phyloP scores from a whole-genome alignment of 2,888 invertebrate species.

The Diarsia brunnea region DNA sequence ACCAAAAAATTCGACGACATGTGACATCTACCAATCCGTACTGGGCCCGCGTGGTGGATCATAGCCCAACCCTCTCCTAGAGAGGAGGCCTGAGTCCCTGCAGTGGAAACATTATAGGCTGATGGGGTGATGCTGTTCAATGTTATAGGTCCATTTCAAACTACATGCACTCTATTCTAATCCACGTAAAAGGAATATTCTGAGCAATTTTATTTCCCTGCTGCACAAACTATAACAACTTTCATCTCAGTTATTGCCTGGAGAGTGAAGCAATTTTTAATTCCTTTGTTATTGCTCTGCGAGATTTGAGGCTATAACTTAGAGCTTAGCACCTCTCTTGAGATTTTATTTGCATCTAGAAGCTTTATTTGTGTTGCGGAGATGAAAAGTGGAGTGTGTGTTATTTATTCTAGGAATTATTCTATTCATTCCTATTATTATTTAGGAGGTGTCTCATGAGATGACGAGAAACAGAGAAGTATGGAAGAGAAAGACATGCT shows the following conservation, averaged over 20 bases:
- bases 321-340: slow-evolving; percentile 14
- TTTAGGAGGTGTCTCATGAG: too few species aligned
- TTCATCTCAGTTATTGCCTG: slow-evolving; percentile 38
- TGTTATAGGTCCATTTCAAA: slow-evolving; percentile 5
- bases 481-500: too few species aligned
- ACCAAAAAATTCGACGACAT: too few species aligned
- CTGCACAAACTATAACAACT: slow-evolving; percentile 16
- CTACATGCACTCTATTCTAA: not conserved
- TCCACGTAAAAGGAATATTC: not conserved
- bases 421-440: too few species aligned
- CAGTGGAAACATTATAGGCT: too few species aligned
- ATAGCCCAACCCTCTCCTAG: too few species aligned
- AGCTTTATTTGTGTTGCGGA: slow-evolving; percentile 9
- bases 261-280: slow-evolving; percentile 45
- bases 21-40: too few species aligned
- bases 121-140: too few species aligned
- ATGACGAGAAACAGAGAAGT: too few species aligned
- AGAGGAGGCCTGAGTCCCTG: too few species aligned
- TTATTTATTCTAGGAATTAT: not conserved
- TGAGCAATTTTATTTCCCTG: slow-evolving; percentile 30
- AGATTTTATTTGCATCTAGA: slow-evolving; percentile 35
- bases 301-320: slow-evolving; percentile 23
- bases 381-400: not conserved
- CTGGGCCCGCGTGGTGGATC: too few species aligned
- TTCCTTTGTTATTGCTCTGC: slow-evolving; percentile 35